phyloP scores from a whole-genome alignment of 1,140 invertebrate genomes.

The Aphelenchoides besseyi region DNA sequence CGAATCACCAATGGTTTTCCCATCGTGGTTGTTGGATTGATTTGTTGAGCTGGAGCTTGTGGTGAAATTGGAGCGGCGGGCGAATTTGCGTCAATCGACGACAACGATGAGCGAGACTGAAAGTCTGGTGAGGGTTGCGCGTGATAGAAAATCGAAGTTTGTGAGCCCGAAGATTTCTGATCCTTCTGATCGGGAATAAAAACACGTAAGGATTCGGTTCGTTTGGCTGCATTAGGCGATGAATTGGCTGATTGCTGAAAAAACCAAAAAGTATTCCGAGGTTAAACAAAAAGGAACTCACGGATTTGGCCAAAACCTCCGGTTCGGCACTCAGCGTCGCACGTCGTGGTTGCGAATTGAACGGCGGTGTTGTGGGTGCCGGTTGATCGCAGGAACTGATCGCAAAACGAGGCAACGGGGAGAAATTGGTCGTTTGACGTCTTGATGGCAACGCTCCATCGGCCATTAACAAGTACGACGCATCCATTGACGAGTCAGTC shows the following conservation, averaged over 20 bases:
- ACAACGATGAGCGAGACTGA: slow-evolving; percentile 7
- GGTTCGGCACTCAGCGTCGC: slow-evolving; percentile 20
- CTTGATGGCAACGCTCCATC: slow-evolving; percentile 18
- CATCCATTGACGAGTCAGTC: slow-evolving; percentile 59
- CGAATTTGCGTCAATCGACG: not conserved
- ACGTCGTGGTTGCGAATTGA: slow-evolving; percentile 4
- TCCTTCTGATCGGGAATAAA: slow-evolving; percentile 7
- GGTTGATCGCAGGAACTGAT: slow-evolving; percentile 47
- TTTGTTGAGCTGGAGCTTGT: not conserved
- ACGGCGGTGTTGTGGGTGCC: not conserved
- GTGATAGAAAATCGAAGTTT: slow-evolving; percentile 18
- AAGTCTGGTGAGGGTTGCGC: slow-evolving; percentile 7
- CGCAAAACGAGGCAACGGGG: slow-evolving; percentile 52
- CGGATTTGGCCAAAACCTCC: not conserved
- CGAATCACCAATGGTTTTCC: slow-evolving; percentile 40
- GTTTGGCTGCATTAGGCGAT: slow-evolving; percentile 15
- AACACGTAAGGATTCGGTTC: slow-evolving; percentile 17
- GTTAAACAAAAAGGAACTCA: not conserved
- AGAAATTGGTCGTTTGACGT: slow-evolving; percentile 28
- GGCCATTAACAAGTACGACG: slow-evolving; percentile 30
- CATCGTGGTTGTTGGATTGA: not conserved
- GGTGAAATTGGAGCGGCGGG: not conserved
- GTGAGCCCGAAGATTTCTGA: not conserved
- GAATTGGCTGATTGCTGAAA: not conserved
- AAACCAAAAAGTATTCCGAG: not conserved